Percentiles rank a stretch among this genome's conserved stretches.
Conservation (phyloP, 2,797 vertebrate genomes). For the Momotus momota region DNA sequence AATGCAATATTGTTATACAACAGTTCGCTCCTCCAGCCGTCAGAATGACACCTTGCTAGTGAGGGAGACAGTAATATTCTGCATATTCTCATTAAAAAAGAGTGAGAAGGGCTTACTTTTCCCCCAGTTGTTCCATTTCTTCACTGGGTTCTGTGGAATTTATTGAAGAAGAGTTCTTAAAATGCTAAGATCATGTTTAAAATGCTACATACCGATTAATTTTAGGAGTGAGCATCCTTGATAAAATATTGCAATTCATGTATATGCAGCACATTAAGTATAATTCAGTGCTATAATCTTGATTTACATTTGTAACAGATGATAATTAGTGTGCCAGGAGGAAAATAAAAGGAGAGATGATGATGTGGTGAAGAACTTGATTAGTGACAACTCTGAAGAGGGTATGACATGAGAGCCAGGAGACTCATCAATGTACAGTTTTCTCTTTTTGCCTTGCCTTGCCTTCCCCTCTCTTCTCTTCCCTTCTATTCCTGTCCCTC, state of each 20-base stretch:
- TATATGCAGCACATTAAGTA: constrained; percentile 61
- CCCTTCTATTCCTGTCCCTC: too few relatives aligned
- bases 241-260: constrained; percentile 50
- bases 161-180: background rate
- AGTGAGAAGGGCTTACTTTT: background rate
- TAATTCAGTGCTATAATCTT: constrained; percentile 42
- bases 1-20: background rate
- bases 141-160: background rate
- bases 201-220: constrained; percentile 17
- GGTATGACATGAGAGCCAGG: constrained; percentile 1
- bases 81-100: background rate
- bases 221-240: constrained; percentile 14
- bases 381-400: constrained; percentile 48
- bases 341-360: constrained; percentile 46
- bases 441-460: background rate
- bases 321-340: constrained; percentile 46
- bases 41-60: background rate
- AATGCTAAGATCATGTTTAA: background rate
- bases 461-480: too few relatives aligned
- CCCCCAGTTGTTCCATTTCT: background rate
- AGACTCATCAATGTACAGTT: background rate
- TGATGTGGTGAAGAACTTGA: constrained; percentile 38
- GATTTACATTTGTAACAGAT: constrained; percentile 63
- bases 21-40: background rate
- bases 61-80: background rate